Conservation (phyloP, 2,797 vertebrate genomes). For the Protosalanx chinensis region DNA sequence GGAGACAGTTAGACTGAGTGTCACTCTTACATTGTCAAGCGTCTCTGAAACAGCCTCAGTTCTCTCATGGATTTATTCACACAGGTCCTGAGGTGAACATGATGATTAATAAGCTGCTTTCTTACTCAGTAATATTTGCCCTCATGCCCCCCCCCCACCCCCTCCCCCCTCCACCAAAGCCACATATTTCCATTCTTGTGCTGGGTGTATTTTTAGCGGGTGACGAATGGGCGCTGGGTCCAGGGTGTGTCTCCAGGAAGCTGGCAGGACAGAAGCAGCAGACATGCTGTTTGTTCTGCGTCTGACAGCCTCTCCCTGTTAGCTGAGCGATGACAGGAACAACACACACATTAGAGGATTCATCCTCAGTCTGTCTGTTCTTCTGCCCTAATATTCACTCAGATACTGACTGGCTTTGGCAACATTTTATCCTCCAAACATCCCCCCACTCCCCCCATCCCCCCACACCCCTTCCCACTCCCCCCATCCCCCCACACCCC, state of each 20-base stretch:
- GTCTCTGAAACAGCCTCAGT: constrained; percentile 1
- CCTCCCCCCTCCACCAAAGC: background rate
- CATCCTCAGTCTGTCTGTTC: background rate
- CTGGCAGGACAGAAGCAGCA: background rate
- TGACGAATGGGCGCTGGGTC: constrained; percentile 9
- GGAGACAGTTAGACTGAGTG: background rate
- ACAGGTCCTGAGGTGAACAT: constrained; percentile 2
- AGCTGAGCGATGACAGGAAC: background rate
- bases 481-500: too few species aligned
- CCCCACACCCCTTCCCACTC: too few species aligned
- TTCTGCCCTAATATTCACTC: background rate
- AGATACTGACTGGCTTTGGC: background rate
- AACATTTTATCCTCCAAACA: too few species aligned
- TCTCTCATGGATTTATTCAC: constrained; percentile 31
- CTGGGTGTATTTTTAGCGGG: constrained; percentile 12
- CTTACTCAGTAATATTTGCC: background rate
- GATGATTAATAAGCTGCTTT: constrained; percentile 41
- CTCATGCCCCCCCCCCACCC: background rate
- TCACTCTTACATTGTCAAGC: background rate
- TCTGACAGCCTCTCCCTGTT: background rate
- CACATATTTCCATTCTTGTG: background rate
- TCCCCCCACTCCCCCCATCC: too few species aligned
- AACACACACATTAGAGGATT: background rate
- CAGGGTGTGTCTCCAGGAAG: background rate
- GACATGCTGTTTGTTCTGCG: background rate